Base-by-base conservation (phyloP, 1,140 invertebrate species). In the Diorhabda elongata region DNA sequence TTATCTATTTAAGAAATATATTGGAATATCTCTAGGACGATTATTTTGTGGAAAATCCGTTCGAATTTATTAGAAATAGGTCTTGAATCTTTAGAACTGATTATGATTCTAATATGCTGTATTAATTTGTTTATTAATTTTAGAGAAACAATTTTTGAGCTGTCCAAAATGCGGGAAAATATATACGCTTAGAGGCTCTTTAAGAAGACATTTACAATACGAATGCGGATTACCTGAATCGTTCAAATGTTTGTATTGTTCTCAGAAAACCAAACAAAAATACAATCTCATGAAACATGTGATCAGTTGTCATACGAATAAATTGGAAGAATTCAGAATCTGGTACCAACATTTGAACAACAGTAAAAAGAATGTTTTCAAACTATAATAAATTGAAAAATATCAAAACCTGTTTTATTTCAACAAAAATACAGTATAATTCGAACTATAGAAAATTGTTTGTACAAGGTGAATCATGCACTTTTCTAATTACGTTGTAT, bases 171-270 rank as follows among this genome's bases (percentile, higher is more conserved):
- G 76, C 66, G 64, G 66, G 3, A 75, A 62, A 58, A 64, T 52
- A 3, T 80, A 76, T 59, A 70, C 67, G 43, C 56, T 70, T 5
- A 75, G 69, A 62, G 61, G 66, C 11, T 67, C 72, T 26, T 66
- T 78, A 5, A 61, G 58, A 6, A 74, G 72, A 9, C 80, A 81
- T 68, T 60, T 76, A 3, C 74, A 74, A 44, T 77, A 72, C 61
- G 73, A 79, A 61, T 81, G 80, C 66, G 77, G 76, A 5, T 71
- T 76, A 56, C 66, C 67, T 8, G 56, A 58, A 64, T 44, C 84
- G 73, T 90, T 89, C 81, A 82, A 85, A 76, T 88, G 89, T 74
- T 85, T 86, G 42, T 80, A 83, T 61, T 86, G 81, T 63, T 5
- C 5, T 11, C 42, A 47, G 7, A 42, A 64, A 11, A 66, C 61